phyloP scores from a whole-genome alignment of 92 coral and sea anemone genomes.

The Parazoanthus atlanticus region DNA sequence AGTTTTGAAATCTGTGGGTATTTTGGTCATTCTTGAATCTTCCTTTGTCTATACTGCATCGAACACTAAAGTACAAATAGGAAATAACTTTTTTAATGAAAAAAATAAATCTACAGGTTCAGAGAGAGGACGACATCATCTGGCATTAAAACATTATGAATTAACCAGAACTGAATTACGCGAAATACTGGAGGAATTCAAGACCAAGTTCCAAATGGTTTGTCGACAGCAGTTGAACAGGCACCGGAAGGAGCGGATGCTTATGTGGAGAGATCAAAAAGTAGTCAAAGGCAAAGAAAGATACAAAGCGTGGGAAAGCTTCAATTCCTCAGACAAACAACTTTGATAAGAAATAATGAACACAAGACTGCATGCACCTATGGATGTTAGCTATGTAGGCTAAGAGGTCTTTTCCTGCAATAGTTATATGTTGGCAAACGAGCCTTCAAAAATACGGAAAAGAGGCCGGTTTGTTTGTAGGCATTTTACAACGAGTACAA shows the following conservation, averaged over 20 bases:
- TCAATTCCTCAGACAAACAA: not conserved
- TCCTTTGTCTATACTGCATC: not conserved
- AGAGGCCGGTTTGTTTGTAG: no score
- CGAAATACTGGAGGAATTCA: constrained; percentile 56
- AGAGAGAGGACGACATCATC: not conserved
- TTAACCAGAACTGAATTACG: constrained; percentile 45
- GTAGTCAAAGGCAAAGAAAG: not conserved
- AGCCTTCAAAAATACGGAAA: no score
- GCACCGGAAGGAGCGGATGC: not conserved
- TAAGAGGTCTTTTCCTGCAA: no score
- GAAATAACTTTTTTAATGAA: not conserved
- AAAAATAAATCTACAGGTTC: not conserved
- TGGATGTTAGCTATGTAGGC: no score
- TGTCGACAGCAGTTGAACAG: not conserved
- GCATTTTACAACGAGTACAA: no score
- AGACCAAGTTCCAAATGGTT: not conserved
- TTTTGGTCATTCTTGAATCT: not conserved
- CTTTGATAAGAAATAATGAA: no score
- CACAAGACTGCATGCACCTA: not conserved
- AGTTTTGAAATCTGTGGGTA: no score
- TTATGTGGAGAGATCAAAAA: not conserved
- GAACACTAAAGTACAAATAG: not conserved
- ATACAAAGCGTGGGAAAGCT: not conserved
- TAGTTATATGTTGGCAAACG: no score
- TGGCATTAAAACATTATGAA: constrained; percentile 17